Evolutionary conservation across 2,113 vertebrate species (phyloP).

Genomic region (Acanthisitta chloris): DNA sequence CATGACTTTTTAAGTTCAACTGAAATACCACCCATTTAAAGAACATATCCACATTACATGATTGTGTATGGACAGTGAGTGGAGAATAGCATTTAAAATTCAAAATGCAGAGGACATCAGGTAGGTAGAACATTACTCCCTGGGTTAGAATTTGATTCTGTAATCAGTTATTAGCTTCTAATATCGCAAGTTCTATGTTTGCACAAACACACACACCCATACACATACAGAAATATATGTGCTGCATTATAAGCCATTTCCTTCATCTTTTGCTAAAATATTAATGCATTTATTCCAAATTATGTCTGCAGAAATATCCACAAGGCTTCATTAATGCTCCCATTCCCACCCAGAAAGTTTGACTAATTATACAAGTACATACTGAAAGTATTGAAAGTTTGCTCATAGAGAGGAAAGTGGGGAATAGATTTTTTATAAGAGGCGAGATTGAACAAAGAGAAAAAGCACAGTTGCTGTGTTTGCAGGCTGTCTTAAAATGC

Average conservation of each 20-base stretch:
- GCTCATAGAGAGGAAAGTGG: background rate
- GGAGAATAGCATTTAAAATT: background rate
- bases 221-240: background rate
- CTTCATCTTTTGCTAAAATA: background rate
- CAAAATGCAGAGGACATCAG: background rate
- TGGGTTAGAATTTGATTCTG: background rate
- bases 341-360: background rate
- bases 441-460: background rate
- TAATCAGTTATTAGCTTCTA: background rate
- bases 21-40: background rate
- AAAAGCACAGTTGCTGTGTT: background rate
- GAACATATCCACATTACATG: background rate
- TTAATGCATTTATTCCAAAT: background rate
- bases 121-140: background rate
- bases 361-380: background rate
- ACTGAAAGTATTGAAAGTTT: background rate
- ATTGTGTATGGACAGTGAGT: background rate
- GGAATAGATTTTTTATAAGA: background rate
- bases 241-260: background rate
- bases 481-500: background rate
- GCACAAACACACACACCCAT: background rate
- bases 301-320: background rate
- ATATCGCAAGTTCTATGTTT: background rate
- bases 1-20: background rate
- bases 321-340: background rate